phyloP scores from a whole-genome alignment of 2,113 vertebrate species.

The Peromyscus maniculatus region DNA sequence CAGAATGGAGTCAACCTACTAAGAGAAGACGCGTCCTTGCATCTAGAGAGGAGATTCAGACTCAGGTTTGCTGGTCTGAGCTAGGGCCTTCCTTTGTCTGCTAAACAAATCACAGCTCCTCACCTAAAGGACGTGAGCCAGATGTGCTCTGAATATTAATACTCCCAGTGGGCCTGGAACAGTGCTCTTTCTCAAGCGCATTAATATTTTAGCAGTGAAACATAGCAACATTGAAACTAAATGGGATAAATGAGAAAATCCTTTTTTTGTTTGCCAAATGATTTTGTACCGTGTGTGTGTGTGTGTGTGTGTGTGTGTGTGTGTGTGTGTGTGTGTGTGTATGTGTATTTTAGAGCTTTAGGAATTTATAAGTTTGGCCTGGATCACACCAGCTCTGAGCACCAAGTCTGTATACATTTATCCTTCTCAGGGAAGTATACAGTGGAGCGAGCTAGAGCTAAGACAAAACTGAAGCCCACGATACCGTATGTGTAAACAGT shows the following conservation, averaged over 20 bases:
- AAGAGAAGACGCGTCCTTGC: background rate
- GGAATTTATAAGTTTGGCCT: background rate
- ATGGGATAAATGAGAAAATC: background rate
- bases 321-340: background rate
- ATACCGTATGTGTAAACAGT: background rate
- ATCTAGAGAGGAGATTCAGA: background rate
- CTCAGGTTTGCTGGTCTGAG: background rate
- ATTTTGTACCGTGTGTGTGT: background rate
- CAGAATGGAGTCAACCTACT: background rate
- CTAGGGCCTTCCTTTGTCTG: background rate
- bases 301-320: background rate
- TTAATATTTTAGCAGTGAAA: conserved; percentile 72
- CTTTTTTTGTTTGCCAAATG: background rate
- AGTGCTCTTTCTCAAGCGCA: conserved; percentile 53
- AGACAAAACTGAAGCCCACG: background rate
- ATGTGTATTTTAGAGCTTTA: background rate
- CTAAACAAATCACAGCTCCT: background rate
- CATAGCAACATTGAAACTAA: conserved; percentile 26
- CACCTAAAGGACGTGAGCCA: conserved; percentile 20
- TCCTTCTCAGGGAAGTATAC: background rate
- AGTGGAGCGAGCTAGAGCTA: background rate
- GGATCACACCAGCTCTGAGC: background rate
- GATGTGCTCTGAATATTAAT: conserved; percentile 55
- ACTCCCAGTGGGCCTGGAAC: conserved; percentile 23
- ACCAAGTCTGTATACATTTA: background rate